Base-by-base conservation (phyloP, 2,797 vertebrate species). In the Rhynchonycteris naso region DNA sequence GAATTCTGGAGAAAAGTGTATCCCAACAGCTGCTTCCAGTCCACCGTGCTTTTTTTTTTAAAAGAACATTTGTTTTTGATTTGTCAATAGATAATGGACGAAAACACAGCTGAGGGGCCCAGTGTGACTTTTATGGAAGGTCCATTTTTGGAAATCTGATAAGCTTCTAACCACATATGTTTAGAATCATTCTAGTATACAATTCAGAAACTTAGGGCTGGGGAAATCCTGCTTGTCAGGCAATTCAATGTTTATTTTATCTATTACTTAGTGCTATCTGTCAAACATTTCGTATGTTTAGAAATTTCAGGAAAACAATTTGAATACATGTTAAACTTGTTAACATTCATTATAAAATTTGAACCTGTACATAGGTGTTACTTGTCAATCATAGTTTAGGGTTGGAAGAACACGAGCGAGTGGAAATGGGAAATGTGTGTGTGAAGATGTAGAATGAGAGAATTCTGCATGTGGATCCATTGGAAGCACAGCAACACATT, bases 1-100 rank as follows among this genome's bases (percentile, higher is more conserved):
- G 96, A 97, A 96, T 98, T 97, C 58, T 97, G 96, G 98, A 98
- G 98, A 98, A 96, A 98, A 97, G 98, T 97, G 92, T 98, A 98
- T 98, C 98, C 98, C 98, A 97, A 98, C 99, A 99, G 98, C 98
- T 99, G 99, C 98, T 99, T 99, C 98, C 98, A 98, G 98, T 98
- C 98, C 96, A 97, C 91, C 95, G 97, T 97, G 88, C 96, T 96
- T 97, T 97, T 97, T 96, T 96, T 87, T 85, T n/a, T n/a, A n/a
- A 83, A 96, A 95, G 80, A 88, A 93, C 98, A 98, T 98, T 99
- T 98, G 98, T 98, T 98, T 99, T 98, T 98, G 98, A 99, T 99
- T 99, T 98, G 98, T 98, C 98, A 98, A 97, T 99, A 99, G 99
- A 98, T 99, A 98, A 99, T 98, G 98, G 98, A 98, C 98, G 98